A percentile compares a stretch with the other conserved stretches of the same genome.
Evolutionary conservation across 2,113 vertebrate genomes (phyloP).

Genomic region (Mobula birostris): DNA sequence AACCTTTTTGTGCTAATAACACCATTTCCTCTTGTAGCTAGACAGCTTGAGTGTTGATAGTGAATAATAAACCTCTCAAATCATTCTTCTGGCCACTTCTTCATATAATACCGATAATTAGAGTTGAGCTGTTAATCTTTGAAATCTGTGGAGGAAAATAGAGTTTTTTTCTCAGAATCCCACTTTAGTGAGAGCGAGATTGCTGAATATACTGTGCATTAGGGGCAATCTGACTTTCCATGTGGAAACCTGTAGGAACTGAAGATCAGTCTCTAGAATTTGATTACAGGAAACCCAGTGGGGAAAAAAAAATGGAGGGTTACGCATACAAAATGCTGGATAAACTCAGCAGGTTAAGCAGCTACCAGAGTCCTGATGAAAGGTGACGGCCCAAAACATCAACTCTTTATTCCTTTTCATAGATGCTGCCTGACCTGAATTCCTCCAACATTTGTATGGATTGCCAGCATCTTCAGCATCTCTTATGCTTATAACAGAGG

Average conservation of each 20-base stretch:
- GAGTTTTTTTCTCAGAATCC: background rate
- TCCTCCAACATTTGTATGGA: too few species aligned
- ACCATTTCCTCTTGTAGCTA: slow-evolving; percentile 12
- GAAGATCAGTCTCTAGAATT: background rate
- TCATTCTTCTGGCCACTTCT: slow-evolving; percentile 1
- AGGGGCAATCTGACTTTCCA: background rate
- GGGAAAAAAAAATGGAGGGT: background rate
- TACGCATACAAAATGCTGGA: too few species aligned
- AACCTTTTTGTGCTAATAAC: slow-evolving; percentile 35
- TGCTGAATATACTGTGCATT: too few species aligned
- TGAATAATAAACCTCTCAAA: background rate
- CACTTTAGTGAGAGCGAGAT: background rate
- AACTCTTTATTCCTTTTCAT: too few species aligned
- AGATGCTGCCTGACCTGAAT: too few species aligned
- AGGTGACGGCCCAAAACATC: too few species aligned
- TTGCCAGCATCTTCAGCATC: too few species aligned
- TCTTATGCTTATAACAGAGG: background rate
- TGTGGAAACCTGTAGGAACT: background rate
- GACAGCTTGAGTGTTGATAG: slow-evolving; percentile 16
- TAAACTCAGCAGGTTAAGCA: too few species aligned
- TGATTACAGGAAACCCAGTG: background rate
- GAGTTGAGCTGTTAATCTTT: background rate
- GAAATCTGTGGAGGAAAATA: slow-evolving; percentile 1
- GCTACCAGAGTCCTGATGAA: too few species aligned
- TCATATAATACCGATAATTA: slow-evolving; percentile 12